Evolutionary conservation across 2,797 vertebrate species (phyloP).

Genomic region (Sphenopsis melanotis): DNA sequence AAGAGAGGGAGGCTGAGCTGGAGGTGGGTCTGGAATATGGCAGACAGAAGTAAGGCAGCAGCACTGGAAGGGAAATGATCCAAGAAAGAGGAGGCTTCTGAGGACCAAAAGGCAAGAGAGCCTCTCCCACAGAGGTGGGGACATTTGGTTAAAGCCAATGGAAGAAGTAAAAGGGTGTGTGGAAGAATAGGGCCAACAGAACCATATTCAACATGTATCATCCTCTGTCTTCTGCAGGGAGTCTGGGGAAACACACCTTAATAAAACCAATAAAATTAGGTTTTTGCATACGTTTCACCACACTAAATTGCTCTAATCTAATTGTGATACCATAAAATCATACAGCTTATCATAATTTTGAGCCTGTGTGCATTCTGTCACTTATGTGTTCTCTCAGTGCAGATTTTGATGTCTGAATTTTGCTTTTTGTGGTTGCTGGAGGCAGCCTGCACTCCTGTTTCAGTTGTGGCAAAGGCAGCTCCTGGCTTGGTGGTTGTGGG

Average conservation of each 20-base stretch:
- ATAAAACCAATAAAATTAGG: neutral
- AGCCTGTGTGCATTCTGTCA: neutral
- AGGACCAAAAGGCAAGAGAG: neutral
- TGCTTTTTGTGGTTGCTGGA: neutral
- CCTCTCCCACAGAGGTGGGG: neutral
- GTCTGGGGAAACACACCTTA: neutral
- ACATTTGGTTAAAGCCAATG: neutral
- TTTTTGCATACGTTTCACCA: neutral
- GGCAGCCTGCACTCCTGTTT: neutral
- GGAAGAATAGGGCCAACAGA: neutral
- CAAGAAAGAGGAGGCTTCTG: neutral
- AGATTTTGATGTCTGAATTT: neutral
- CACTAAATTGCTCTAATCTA: neutral
- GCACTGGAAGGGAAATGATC: neutral
- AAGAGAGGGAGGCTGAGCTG: neutral
- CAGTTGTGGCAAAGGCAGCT: neutral
- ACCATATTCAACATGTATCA: rapidly evolving
- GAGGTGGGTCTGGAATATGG: neutral
- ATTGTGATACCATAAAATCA: neutral
- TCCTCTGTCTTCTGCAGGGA: neutral
- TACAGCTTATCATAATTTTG: neutral
- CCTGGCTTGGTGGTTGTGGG: neutral
- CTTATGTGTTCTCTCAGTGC: neutral
- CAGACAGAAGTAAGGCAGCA: neutral
- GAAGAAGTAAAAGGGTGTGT: neutral